A percentile compares a stretch with the other conserved stretches of the same genome.
Conservation (phyloP, 2,888 invertebrate genomes). For the Drosophila dives region DNA sequence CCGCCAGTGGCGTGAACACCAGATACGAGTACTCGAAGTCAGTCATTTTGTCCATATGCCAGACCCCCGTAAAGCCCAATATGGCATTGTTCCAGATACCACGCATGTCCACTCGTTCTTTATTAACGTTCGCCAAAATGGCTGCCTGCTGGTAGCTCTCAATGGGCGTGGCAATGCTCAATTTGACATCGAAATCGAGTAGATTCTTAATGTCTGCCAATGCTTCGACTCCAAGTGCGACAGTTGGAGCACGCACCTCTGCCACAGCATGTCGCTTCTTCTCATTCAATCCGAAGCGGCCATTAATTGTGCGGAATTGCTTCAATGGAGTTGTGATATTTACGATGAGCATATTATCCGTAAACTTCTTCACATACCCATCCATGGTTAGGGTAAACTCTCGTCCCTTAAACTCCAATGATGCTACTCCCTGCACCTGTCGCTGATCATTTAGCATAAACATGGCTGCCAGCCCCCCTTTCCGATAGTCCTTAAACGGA, state of each 20-base stretch:
- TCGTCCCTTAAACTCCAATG: conserved; percentile 89
- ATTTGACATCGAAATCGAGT: conserved; percentile 90
- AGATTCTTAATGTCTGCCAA: conserved; percentile 87
- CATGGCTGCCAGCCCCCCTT: conserved; percentile 89
- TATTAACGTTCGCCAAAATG: conserved; percentile 89
- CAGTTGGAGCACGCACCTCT: conserved; percentile 89
- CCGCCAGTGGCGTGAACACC: conserved; percentile 91
- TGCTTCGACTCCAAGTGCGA: conserved; percentile 90
- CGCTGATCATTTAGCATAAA: conserved; percentile 88
- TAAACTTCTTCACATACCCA: conserved; percentile 89
- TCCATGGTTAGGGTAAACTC: conserved; percentile 88
- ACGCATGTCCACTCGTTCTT: conserved; percentile 90
- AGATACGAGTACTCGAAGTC: conserved; percentile 92
- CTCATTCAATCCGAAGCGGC: conserved; percentile 90
- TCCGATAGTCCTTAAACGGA: conserved; percentile 89
- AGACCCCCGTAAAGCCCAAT: conserved; percentile 91
- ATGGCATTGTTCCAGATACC: conserved; percentile 91
- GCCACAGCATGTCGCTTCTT: conserved; percentile 90
- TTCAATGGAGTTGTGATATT: conserved; percentile 91
- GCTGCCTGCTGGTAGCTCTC: conserved; percentile 89
- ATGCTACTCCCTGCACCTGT: conserved; percentile 89
- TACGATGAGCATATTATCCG: conserved; percentile 90
- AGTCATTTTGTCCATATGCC: conserved; percentile 86
- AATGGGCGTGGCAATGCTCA: conserved; percentile 90
- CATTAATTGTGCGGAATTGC: conserved; percentile 88